These are phyloP conservation scores for Himalopsyche kuldschensis DNA, from an alignment of 2,888 invertebrate species.

Conservation along the genomic window DNA sequence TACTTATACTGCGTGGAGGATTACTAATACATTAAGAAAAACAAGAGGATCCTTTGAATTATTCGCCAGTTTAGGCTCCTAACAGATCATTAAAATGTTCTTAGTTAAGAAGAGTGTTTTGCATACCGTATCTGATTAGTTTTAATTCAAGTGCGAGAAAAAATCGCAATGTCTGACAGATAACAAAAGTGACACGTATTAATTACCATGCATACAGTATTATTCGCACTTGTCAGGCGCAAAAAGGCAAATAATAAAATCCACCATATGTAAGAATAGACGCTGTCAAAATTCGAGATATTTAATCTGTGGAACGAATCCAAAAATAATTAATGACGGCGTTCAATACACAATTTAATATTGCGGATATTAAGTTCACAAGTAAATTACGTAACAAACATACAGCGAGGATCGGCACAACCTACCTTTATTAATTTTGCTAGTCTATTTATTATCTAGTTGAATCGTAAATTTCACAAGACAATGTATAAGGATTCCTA, in stretches of 20 bases:
- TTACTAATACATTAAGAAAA: too few species aligned
- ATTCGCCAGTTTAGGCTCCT: not conserved
- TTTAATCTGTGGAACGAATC: not conserved
- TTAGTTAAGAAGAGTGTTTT: not conserved
- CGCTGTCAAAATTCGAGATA: not conserved
- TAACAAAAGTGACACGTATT: not conserved
- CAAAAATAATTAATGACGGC: not conserved
- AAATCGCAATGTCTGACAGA: not conserved
- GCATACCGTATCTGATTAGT: not conserved
- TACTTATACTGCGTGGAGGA: too few species aligned
- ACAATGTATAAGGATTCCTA: too few species aligned
- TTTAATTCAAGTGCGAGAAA: not conserved
- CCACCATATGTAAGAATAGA: not conserved
- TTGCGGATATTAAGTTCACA: too few species aligned
- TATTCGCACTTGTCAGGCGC: not conserved
- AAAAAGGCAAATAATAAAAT: not conserved
- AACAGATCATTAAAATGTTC: not conserved
- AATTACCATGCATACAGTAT: not conserved
- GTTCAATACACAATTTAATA: not conserved
- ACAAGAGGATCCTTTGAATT: not conserved
- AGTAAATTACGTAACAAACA: too few species aligned
- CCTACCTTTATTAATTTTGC: too few species aligned
- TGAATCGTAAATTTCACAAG: too few species aligned
- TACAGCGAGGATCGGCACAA: too few species aligned
- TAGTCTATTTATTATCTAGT: too few species aligned